These are phyloP conservation scores for Euschistus heros DNA, from an alignment of 1,140 invertebrate species.

Conservation along the genomic window DNA sequence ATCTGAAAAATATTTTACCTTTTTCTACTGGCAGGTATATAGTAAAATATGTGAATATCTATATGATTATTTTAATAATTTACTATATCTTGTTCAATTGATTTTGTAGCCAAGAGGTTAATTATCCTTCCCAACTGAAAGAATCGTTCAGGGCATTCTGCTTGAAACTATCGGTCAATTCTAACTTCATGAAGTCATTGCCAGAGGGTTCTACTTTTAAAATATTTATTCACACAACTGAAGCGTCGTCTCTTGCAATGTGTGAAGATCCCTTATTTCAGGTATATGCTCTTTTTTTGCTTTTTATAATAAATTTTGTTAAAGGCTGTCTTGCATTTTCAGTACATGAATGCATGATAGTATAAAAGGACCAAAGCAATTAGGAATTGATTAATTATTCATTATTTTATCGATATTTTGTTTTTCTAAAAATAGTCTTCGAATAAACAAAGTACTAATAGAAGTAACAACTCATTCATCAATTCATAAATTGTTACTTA, in stretches of 20 bases:
- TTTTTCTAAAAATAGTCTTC: no score
- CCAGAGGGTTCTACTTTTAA: conserved; percentile 43
- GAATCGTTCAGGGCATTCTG: conserved; percentile 46
- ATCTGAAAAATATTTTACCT: conserved; percentile 32
- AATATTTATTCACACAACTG: conserved; percentile 44
- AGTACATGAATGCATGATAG: no score
- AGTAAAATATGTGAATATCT: background rate
- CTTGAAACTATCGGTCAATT: conserved; percentile 40
- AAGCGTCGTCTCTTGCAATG: conserved; percentile 38
- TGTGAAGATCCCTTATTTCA: conserved; percentile 22
- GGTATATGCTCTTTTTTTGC: background rate
- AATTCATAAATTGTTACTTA: no score
- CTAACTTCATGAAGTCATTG: conserved; percentile 38
- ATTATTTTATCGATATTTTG: no score
- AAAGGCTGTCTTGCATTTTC: background rate
- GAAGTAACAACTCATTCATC: no score
- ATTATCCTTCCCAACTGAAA: conserved; percentile 47
- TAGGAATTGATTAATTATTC: no score
- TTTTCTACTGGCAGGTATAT: conserved; percentile 15
- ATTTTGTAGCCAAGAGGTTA: conserved; percentile 34
- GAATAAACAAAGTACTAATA: no score
- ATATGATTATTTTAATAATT: background rate
- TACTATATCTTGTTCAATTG: background rate
- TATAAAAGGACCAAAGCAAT: no score
- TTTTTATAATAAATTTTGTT: background rate